Base-by-base conservation (phyloP, 2,113 vertebrate genomes). In the Anguilla rostrata region DNA sequence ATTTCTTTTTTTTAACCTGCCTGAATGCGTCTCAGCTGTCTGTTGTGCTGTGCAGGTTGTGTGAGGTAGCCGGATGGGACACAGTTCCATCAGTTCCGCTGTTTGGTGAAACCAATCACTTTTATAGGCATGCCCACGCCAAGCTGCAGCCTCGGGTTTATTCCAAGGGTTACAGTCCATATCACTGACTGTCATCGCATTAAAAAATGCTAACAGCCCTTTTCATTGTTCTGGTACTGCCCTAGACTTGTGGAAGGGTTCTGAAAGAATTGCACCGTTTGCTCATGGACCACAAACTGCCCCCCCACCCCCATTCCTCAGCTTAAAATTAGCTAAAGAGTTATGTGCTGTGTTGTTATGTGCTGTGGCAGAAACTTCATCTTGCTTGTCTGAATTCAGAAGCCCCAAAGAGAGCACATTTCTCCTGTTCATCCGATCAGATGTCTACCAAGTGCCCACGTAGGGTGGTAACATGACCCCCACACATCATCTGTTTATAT, bases 301-400 rank as follows among this genome's bases (percentile, higher is more conserved):
- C 78, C 18, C 78, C 78, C 49, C 8, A 53, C 49, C 49, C 49
- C 7, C 49, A 11, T 9, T 9, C 43, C 43, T 2, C 49, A 53
- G 7, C 49, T 53, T 66, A 26, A 63, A 89, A 90, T 86, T 84
- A 83, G 85, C 84, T 88, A 84, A 85, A 84, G 84, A 86, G 87
- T 66, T 88, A 87, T 90, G 26, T 66, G 60, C 60, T 26, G 18
- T 11, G 22, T 63, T 63, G 20, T 26, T 2, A 66, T 8, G 2
- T 11, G 4, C 60, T 2, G 0, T 66, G 60, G 60, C 60, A 26
- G 18, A 66, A 22, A 66, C 20, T 26, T 66, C 2, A 20, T 22
- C 22, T 26, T 20, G 60, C 18, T 66, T 22, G 60, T 66, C 34
- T 34, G 34, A 34, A 34, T 34, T 34, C 5, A 66, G 60, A 66